Base-by-base conservation (phyloP, 1,140 invertebrate species). In the Meteorus sp. region DNA sequence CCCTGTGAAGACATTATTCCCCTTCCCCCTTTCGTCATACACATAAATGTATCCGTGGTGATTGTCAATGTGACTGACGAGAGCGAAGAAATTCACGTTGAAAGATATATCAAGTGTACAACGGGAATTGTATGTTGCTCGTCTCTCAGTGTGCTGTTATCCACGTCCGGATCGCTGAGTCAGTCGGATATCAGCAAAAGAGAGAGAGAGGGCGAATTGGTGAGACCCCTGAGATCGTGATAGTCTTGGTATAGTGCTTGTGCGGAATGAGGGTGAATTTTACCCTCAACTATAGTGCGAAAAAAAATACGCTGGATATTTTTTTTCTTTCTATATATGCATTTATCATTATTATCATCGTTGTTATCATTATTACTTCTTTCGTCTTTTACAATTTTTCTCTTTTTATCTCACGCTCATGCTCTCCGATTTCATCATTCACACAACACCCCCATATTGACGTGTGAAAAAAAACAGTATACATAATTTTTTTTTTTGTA, bases 151-250 rank as follows among this genome's bases (percentile, higher is more conserved):
- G 48, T 29, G 33, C 3, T 52, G 43, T 52, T 44, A 45, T 59
- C 48, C 29, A 20, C 27, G 37, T 50, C 23, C 25, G 41, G 37
- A 59, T 59, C 35, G 37, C 56, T 59, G 56, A 59, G 56, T 44
- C 48, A 59, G 56, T 22, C 56, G 48, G 39, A 41, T 59, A 59
- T 59, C 56, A n/a, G n/a, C n/a, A n/a, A n/a, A n/a, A n/a, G n/a
- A n/a, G n/a, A n/a, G n/a, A n/a, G n/a, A n/a, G n/a, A n/a, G n/a
- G n/a, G n/a, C n/a, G 25, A 13, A 52, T 47, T 41, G 33, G 25
- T 35, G 39, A 29, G 39, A 59, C 37, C 50, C 29, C 45, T 48
- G 45, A 41, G 39, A 17, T 52, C 11, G 37, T 23, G 45, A 33
- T 57, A 45, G 19, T 57, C n/a, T 23, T 48, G 23, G 37, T 31